Base-by-base conservation (phyloP, 23 tunicate species). In the Ciona savignyi region DNA sequence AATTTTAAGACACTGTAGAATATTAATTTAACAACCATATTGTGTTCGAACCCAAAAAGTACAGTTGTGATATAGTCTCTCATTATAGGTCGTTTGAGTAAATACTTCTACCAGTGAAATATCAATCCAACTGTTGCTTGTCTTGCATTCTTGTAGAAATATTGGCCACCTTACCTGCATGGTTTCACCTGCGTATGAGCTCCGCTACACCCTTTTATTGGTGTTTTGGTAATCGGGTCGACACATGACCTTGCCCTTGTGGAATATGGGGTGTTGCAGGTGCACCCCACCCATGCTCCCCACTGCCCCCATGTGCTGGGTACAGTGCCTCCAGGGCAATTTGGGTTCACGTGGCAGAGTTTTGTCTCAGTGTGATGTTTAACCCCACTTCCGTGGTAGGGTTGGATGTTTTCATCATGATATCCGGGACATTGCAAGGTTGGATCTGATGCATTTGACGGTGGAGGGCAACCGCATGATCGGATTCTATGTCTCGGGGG, bases 251-350 rank as follows among this genome's bases (percentile, higher is more conserved):
- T 25, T 76, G 34, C 32, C 62, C 89, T 29, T 3, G 64, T 15
- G 35, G 71, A 69, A 62, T 30, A 63, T 25, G 66, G 1, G 2
- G 82, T 60, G 20, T 51, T 62, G 70, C 89, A 83, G 21, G 63
- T 29, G 56, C 89, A 83, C 34, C 51, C 35, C 34, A 67, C 64
- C 89, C 89, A 83, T 51, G 30, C 73, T 3, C 73, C 77, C 89
- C 89, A 83, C 49, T 76, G 72, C 0, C 76, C 68, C 89, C 89
- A 83, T n/a, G n/a, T n/a, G 27, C 34, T 6, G 21, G 48, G 62
- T 29, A 21, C 1, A 27, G 51, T 0, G 25, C 21, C 0, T 4
- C 3, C 25, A 2, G 29, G 23, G 61, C 84, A 80, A 25, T 34
- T 30, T 60, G 77, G 71, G 25, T 29, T 27, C 0, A 61, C 33